These are phyloP conservation scores for Vidua chalybeata DNA, from an alignment of 2,113 vertebrate genomes.

Conservation along the genomic window DNA sequence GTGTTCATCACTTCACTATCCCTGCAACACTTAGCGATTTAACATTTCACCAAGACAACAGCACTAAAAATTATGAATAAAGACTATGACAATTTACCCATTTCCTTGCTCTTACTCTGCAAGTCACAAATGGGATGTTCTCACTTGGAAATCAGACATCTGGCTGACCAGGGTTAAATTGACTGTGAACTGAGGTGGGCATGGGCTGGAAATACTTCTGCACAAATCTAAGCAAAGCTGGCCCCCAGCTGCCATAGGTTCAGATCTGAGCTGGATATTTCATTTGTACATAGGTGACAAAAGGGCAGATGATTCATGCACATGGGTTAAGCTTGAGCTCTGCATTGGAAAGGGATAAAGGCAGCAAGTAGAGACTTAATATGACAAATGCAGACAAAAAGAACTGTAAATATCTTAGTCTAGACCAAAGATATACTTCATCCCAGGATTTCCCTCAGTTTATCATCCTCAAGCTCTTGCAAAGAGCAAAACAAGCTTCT, in stretches of 20 bases:
- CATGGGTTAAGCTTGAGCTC: not conserved
- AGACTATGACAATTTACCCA: not conserved
- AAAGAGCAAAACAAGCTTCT: not conserved
- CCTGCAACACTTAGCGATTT: not conserved
- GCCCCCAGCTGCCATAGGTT: not conserved
- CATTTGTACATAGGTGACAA: fast-evolving
- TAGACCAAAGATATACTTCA: not conserved
- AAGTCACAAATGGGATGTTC: not conserved
- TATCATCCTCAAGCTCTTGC: not conserved
- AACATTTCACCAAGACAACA: not conserved
- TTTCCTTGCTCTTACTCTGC: not conserved
- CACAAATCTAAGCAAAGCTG: not conserved
- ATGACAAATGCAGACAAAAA: not conserved
- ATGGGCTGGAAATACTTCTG: not conserved
- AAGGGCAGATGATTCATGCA: not conserved
- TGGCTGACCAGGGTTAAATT: fast-evolving
- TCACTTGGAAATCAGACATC: not conserved
- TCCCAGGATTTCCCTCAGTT: not conserved
- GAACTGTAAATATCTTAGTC: fast-evolving
- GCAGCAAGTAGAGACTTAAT: not conserved
- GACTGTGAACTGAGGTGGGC: not conserved
- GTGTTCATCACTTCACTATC: not conserved
- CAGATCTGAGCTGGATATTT: not conserved
- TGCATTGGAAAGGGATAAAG: not conserved
- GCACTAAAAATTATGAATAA: not conserved